These are phyloP conservation scores for Alfaro cultratus DNA, from an alignment of 2,797 vertebrate genomes.

Conservation along the genomic window DNA sequence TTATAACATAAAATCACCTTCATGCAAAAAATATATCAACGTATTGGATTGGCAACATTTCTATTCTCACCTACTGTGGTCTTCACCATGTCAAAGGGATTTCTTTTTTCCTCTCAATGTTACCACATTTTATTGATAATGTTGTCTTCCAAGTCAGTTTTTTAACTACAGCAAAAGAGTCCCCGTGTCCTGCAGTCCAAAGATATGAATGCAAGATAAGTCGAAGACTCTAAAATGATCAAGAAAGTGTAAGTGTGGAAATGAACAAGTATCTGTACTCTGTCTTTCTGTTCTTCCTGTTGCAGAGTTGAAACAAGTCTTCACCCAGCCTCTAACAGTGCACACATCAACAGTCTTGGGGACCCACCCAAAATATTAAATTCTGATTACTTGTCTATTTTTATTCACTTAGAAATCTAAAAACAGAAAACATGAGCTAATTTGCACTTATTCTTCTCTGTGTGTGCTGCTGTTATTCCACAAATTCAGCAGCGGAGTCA, in stretches of 20 bases:
- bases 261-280: not conserved
- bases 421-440: constrained; percentile 40
- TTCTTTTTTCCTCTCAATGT: not conserved
- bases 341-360: constrained; percentile 35
- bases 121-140: not conserved
- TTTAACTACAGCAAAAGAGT: not conserved
- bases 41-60: not conserved
- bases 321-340: not conserved
- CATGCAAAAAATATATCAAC: not conserved
- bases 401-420: constrained; percentile 28
- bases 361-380: constrained; percentile 39
- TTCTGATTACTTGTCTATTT: constrained; percentile 31
- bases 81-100: not conserved
- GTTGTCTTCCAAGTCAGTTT: not conserved
- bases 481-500: constrained; percentile 33
- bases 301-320: constrained; percentile 9
- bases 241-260: not conserved
- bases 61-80: not conserved
- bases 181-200: not conserved
- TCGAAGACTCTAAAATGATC: not conserved
- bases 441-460: constrained; percentile 7
- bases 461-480: constrained; percentile 38
- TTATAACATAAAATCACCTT: not conserved
- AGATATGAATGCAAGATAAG: not conserved
- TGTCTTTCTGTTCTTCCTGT: not conserved